These are phyloP conservation scores for Choloepus hoffmanni DNA, from an alignment of 2,113 vertebrate genomes.

Conservation along the genomic window DNA sequence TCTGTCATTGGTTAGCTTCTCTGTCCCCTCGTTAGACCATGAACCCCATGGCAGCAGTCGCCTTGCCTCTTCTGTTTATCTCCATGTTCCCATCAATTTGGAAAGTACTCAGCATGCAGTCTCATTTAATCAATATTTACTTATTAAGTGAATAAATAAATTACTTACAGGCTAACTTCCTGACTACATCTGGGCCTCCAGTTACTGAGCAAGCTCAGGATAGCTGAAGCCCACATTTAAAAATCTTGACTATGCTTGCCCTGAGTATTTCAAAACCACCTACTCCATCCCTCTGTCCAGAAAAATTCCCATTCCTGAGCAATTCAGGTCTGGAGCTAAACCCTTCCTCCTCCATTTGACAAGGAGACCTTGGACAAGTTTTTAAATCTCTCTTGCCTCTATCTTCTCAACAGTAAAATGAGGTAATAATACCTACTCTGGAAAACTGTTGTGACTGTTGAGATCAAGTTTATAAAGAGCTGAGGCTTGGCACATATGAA, in stretches of 20 bases:
- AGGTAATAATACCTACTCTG: neutral
- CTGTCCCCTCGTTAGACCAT: neutral
- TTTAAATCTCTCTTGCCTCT: neutral
- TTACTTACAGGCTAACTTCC: neutral
- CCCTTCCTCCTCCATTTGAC: neutral
- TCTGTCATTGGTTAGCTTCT: neutral
- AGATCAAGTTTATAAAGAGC: neutral
- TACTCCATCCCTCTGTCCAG: neutral
- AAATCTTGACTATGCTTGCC: neutral
- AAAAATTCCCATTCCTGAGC: neutral
- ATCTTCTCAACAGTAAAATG: neutral
- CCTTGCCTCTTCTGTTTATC: neutral
- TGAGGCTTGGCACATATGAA: neutral
- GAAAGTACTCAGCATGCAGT: neutral
- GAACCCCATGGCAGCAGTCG: neutral
- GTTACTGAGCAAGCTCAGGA: neutral
- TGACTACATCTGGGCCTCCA: neutral
- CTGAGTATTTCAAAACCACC: neutral
- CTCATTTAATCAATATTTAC: constrained; percentile 3
- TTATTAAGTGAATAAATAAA: neutral
- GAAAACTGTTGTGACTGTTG: neutral
- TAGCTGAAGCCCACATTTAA: neutral
- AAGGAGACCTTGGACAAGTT: neutral
- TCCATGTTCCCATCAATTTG: neutral
- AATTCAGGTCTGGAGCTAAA: neutral